Evolutionary conservation across 2,888 invertebrate species (phyloP).

Genomic region (Apamea sordens): DNA sequence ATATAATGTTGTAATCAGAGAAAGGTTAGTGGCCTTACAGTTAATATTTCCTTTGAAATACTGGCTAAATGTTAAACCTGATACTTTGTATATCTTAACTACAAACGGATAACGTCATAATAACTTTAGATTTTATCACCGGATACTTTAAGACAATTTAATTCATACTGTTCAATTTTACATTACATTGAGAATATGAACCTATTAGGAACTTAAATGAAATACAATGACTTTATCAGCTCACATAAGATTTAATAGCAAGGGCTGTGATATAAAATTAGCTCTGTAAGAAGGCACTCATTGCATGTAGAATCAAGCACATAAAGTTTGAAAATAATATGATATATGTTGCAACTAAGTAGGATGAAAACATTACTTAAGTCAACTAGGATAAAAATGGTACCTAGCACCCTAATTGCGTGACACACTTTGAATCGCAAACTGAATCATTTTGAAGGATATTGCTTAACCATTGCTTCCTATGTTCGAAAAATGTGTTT

Average conservation of each 20-base stretch:
- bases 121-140: conserved; percentile 15
- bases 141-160: conserved; percentile 24
- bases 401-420: too few species aligned
- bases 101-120: conserved; percentile 27
- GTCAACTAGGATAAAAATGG: too few species aligned
- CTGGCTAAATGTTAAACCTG: conserved; percentile 12
- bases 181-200: neutral
- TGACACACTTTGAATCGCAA: too few species aligned
- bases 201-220: neutral
- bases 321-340: too few species aligned
- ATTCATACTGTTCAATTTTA: neutral
- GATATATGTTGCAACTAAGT: too few species aligned
- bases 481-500: too few species aligned
- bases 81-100: conserved; percentile 14
- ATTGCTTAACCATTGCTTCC: too few species aligned
- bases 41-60: conserved; percentile 27
- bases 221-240: neutral
- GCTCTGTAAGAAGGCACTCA: neutral
- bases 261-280: neutral
- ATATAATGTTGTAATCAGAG: conserved; percentile 6
- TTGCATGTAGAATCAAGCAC: neutral
- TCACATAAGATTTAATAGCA: neutral
- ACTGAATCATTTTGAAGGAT: too few species aligned
- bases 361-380: too few species aligned
- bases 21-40: conserved; percentile 8